Percentiles rank a stretch among this genome's conserved stretches.
phyloP scores from a whole-genome alignment of 2,797 vertebrate genomes.

The Acrossocheilus wenchowensis region DNA sequence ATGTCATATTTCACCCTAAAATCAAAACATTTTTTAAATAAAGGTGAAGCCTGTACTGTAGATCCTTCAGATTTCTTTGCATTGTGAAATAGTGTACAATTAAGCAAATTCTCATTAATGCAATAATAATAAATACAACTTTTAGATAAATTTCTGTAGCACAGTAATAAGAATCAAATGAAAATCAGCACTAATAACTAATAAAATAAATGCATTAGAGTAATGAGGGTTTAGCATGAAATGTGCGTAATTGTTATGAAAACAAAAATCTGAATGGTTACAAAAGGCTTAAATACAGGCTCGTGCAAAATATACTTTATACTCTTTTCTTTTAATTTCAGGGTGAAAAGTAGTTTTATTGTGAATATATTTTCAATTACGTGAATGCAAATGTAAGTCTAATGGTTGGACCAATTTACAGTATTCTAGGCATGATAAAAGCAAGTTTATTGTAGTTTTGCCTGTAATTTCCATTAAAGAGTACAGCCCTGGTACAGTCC shows the following conservation, averaged over 20 bases:
- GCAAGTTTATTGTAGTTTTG: constrained; percentile 47
- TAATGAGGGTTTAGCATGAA: background rate
- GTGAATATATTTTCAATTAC: background rate
- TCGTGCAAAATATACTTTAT: background rate
- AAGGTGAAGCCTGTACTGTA: background rate
- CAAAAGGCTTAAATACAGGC: background rate
- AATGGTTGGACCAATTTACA: background rate
- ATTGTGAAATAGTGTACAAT: background rate
- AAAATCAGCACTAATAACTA: background rate
- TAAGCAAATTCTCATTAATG: background rate
- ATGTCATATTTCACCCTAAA: background rate
- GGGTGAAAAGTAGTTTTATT: background rate
- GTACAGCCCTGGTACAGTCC: constrained; percentile 37
- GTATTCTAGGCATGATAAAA: background rate
- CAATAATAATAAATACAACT: background rate
- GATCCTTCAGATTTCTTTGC: background rate
- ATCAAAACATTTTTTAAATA: background rate
- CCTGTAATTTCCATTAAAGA: constrained; percentile 32
- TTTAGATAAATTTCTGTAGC: background rate
- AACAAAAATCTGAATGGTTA: background rate
- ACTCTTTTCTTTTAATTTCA: background rate
- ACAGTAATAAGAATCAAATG: background rate
- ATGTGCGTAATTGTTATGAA: background rate
- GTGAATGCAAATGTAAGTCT: background rate
- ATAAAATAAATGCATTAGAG: background rate